These are phyloP conservation scores for Dendronephthya gigantea DNA, from an alignment of 64 coral and sea anemone species.

Conservation along the genomic window DNA sequence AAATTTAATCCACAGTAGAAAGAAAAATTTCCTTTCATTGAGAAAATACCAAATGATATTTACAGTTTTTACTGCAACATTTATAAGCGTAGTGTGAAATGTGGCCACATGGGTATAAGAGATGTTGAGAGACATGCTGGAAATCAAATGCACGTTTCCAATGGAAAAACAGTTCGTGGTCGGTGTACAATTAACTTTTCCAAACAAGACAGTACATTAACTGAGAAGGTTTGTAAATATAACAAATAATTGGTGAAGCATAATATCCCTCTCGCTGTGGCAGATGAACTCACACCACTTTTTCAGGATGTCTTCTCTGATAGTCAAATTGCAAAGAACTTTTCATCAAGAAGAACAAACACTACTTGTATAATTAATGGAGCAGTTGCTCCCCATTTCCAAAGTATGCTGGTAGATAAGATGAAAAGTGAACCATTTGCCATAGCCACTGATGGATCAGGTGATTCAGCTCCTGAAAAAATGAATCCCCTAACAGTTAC, in stretches of 20 bases:
- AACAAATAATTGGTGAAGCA: background rate
- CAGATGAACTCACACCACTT: background rate
- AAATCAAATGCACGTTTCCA: background rate
- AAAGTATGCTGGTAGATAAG: background rate
- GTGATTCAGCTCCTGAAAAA: slow-evolving; percentile 2
- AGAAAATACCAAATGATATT: background rate
- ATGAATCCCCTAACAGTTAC: slow-evolving; percentile 33
- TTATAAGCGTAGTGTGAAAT: background rate
- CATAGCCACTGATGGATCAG: slow-evolving; percentile 3
- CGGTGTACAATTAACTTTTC: background rate
- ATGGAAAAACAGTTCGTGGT: background rate
- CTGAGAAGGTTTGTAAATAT: background rate
- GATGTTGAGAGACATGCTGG: background rate
- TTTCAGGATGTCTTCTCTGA: slow-evolving; percentile 17
- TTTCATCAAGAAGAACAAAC: slow-evolving; percentile 20
- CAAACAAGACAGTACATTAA: background rate
- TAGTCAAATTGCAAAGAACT: slow-evolving; percentile 2
- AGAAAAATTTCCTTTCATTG: background rate
- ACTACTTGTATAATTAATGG: slow-evolving; percentile 19
- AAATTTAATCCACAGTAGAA: background rate
- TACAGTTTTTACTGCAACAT: background rate
- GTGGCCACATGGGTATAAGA: background rate
- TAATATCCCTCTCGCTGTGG: slow-evolving; percentile 2
- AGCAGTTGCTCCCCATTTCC: background rate
- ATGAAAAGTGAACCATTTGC: slow-evolving; percentile 11